These are phyloP conservation scores for Dasypolia templi DNA, from an alignment of 2,888 invertebrate genomes.

Conservation along the genomic window DNA sequence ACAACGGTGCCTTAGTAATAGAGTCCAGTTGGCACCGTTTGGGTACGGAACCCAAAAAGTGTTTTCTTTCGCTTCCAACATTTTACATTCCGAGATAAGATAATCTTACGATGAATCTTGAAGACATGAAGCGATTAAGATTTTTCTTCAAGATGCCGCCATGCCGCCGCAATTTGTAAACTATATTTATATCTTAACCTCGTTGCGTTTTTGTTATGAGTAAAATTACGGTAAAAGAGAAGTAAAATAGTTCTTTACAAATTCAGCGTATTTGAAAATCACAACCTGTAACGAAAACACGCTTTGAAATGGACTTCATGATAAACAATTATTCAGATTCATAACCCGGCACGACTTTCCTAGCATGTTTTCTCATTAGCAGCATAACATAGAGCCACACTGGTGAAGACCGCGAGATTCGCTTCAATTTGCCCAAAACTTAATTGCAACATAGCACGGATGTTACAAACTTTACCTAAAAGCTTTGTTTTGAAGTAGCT, in stretches of 20 bases:
- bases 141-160: constrained; percentile 18
- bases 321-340: background rate
- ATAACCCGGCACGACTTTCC: background rate
- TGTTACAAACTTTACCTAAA: constrained; percentile 22
- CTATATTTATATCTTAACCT: constrained; percentile 47
- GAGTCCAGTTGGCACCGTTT: too few relatives aligned
- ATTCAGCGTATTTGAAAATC: background rate
- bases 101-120: constrained; percentile 45
- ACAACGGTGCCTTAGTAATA: too few relatives aligned
- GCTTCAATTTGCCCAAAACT: background rate
- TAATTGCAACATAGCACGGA: background rate
- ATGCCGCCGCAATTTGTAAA: background rate
- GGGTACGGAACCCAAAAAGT: too few relatives aligned
- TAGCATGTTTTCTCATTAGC: background rate
- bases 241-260: background rate
- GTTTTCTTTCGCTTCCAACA: constrained; percentile 28
- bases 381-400: background rate
- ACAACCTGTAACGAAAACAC: background rate
- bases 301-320: background rate
- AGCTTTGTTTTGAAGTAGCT: constrained; percentile 8
- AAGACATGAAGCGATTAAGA: constrained; percentile 37
- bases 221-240: background rate
- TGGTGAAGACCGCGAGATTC: background rate
- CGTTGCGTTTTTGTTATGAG: constrained; percentile 13
- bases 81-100: constrained; percentile 11